Percentiles rank a stretch among this genome's conserved stretches.
Conservation (phyloP, 2,888 invertebrate genomes). For the Tachina grossa region DNA sequence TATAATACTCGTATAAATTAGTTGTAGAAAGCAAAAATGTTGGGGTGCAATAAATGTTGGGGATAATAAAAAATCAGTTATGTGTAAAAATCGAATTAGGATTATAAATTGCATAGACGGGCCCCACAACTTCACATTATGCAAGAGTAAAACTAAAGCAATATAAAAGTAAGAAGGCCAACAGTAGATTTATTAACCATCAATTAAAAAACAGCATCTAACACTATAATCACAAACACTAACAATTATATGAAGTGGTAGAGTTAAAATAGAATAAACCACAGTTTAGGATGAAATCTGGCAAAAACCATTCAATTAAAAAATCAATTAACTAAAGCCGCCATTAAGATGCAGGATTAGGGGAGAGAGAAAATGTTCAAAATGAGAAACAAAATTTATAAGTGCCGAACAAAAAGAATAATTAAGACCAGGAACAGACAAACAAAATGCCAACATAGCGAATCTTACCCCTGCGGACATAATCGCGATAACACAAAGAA, state of each 20-base stretch:
- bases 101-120: background rate
- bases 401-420: constrained; percentile 17
- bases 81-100: background rate
- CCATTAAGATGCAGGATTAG: background rate
- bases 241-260: constrained; percentile 14
- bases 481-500: background rate
- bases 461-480: background rate
- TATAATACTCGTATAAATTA: too few species aligned
- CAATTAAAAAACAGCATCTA: constrained; percentile 4
- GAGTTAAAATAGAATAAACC: constrained; percentile 15
- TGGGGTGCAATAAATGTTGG: too few species aligned
- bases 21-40: too few species aligned
- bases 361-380: background rate
- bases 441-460: background rate
- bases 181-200: constrained; percentile 35
- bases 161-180: background rate
- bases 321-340: constrained; percentile 67
- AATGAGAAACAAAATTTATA: constrained; percentile 14
- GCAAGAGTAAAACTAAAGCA: background rate
- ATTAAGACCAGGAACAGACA: constrained; percentile 49
- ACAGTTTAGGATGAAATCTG: constrained; percentile 40
- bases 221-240: constrained; percentile 7
- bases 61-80: background rate
- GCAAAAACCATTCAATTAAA: constrained; percentile 66
- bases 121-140: background rate